These are phyloP conservation scores for Odocoileus hemionus DNA, from an alignment of 2,113 vertebrate species.

Conservation along the genomic window DNA sequence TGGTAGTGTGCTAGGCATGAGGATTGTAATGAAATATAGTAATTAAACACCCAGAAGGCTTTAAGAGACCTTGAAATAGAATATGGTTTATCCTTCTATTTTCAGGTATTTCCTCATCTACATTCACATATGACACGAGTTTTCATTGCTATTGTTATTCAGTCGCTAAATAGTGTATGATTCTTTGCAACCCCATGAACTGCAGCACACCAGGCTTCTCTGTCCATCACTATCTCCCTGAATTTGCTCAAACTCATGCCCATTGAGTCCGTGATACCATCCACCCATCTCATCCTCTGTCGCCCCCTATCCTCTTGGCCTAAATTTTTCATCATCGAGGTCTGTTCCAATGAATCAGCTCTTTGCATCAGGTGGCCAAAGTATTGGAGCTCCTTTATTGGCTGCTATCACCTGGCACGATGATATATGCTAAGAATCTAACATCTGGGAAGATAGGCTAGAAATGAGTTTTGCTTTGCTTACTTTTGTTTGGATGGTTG, in stretches of 20 bases:
- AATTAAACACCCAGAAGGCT: not conserved
- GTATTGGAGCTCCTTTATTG: not conserved
- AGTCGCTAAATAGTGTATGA: accelerated
- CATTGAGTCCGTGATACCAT: not conserved
- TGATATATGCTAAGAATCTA: not conserved
- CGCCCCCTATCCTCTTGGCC: not conserved
- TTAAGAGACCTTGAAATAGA: not conserved
- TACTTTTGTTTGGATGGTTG: not conserved
- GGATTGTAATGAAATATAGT: not conserved
- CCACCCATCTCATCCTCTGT: not conserved
- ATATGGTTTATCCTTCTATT: not conserved
- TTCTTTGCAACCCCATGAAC: not conserved
- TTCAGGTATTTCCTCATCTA: not conserved
- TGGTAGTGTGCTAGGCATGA: not conserved
- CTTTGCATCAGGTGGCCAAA: not conserved
- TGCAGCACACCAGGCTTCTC: accelerated
- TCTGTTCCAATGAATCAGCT: not conserved
- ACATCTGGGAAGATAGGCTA: not conserved
- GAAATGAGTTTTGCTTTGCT: not conserved
- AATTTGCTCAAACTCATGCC: not conserved
- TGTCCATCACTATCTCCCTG: not conserved
- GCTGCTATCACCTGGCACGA: not conserved
- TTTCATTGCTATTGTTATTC: not conserved
- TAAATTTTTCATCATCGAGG: not conserved
- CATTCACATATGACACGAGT: not conserved